These are phyloP conservation scores for Salarias fasciatus DNA, from an alignment of 2,797 vertebrate species.

Conservation along the genomic window DNA sequence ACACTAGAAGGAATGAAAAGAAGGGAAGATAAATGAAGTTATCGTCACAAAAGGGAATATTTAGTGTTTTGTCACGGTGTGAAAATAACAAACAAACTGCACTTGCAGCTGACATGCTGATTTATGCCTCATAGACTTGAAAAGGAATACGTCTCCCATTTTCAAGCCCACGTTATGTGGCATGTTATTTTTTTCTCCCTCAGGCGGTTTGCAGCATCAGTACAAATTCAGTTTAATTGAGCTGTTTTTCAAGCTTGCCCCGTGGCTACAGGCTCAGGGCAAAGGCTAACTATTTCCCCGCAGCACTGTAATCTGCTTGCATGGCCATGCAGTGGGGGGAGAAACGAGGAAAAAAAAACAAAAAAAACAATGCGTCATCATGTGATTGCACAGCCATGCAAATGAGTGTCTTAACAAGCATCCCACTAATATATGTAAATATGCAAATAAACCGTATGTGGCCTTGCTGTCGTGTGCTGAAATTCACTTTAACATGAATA, in stretches of 20 bases:
- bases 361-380: conserved; percentile 44
- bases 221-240: conserved; percentile 21
- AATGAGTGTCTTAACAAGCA: conserved; percentile 25
- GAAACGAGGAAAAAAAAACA: too few relatives aligned
- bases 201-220: conserved; percentile 25
- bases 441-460: too few relatives aligned
- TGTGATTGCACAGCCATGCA: conserved; percentile 18
- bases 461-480: too few relatives aligned
- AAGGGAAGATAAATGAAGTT: background rate
- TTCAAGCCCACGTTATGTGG: conserved; percentile 15
- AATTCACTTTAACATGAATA: too few relatives aligned
- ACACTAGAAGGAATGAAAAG: background rate
- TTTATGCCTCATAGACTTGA: conserved; percentile 3
- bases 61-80: conserved; percentile 16
- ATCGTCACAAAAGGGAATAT: background rate
- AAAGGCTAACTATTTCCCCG: conserved; percentile 50
- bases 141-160: conserved; percentile 34
- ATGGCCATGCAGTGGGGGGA: conserved; percentile 17
- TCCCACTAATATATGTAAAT: background rate
- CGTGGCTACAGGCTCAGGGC: conserved; percentile 36
- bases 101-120: conserved; percentile 25
- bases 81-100: conserved; percentile 4
- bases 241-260: conserved; percentile 31
- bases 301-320: conserved; percentile 53
- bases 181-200: conserved; percentile 14